Evolutionary conservation across 1,140 invertebrate genomes (phyloP), one percentile per base, ranked within the genome.

Genomic region (Himalopsyche phryganea): DNA sequence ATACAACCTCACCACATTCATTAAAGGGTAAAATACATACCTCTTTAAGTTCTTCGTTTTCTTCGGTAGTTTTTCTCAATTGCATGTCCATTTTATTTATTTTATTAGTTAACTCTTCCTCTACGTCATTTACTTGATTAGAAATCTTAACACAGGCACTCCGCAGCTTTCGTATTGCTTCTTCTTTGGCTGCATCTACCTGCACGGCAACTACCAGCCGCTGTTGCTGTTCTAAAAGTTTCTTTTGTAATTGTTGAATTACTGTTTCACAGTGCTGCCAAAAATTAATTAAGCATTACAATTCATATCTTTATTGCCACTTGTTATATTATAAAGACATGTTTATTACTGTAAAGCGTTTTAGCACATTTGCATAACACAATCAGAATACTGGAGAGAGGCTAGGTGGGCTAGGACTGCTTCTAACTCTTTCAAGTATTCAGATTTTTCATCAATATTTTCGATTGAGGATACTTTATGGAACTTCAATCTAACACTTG

Each of bases 131-230:
- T 15, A 53, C 14, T 42, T 52, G 44, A 33, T 36, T 40, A 17
- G 71, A 75, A 1, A 76, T 62, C 47, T 61, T 66, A 0, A 73
- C 44, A 69, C 72, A 75, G 2, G 83, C 79, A 18, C 80, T 75
- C 54, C 83, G 79, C 15, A 88, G 80, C 66, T 84, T 83, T 5
- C 69, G 63, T 13, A 92, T 84, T 0, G 85, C 81, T 11, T 76
- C 68, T 68, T 90, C 88, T 68, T 92, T 91, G 6, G 84, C 78
- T 40, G 81, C 78, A 70, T 91, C 89, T 0, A 91, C 84, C 70
- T 83, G 81, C 9, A 90, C 70, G 2, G 89, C 89, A 1, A 91
- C 88, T 0, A 88, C 86, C 18, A 91, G 67, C 61, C 87, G 85
- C 68, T 92, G 86, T 71, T 91, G 85, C 60, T 87, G 83, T 65